phyloP scores from a whole-genome alignment of 2,797 vertebrate species.

The Cossypha heuglini region DNA sequence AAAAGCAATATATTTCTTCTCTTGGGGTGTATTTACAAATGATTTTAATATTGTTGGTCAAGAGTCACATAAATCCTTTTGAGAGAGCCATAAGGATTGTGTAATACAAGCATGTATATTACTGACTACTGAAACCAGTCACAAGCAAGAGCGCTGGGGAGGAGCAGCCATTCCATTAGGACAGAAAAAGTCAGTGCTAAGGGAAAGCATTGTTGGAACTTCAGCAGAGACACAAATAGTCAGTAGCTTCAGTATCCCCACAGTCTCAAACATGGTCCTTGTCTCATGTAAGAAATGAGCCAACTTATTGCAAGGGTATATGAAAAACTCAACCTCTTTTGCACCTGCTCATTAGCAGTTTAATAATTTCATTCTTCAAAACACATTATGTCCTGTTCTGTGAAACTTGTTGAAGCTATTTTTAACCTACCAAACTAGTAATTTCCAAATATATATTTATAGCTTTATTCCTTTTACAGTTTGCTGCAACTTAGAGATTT shows the following conservation, averaged over 20 bases:
- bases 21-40: neutral
- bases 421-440: neutral
- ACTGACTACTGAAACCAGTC: neutral
- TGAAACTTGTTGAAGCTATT: neutral
- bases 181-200: neutral
- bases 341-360: neutral
- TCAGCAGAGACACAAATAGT: neutral
- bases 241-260: neutral
- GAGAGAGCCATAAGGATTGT: neutral
- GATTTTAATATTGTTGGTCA: neutral
- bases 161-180: neutral
- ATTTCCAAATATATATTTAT: neutral
- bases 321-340: neutral
- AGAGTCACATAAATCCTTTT: neutral
- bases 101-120: rapidly evolving
- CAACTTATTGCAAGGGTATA: neutral
- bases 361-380: neutral
- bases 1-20: neutral
- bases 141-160: neutral
- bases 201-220: neutral
- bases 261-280: neutral
- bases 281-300: neutral
- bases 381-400: neutral
- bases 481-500: neutral
- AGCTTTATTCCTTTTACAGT: neutral